phyloP scores from a whole-genome alignment of 2,797 vertebrate species.

The Pogonophryne albipinna region DNA sequence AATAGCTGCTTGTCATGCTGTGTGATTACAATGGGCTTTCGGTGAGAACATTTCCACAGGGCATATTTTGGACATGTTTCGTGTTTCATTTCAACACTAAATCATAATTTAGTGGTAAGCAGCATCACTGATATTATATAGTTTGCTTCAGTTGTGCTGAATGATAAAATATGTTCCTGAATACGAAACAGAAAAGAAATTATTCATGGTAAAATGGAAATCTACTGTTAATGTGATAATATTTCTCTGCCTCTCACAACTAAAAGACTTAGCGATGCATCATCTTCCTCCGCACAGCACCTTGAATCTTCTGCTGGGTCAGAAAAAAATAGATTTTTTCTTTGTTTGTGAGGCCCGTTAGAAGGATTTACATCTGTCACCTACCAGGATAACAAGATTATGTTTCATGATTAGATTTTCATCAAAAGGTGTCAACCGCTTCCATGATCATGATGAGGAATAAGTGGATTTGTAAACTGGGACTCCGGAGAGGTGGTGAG shows the following conservation, averaged over 20 bases:
- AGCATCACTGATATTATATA: constrained; percentile 53
- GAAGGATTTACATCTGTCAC: constrained; percentile 67
- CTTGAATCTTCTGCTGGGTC: constrained; percentile 54
- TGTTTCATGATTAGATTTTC: constrained; percentile 61
- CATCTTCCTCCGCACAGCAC: constrained; percentile 57
- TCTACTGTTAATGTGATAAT: constrained; percentile 82
- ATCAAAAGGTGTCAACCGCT: constrained; percentile 52
- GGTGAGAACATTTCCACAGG: constrained; percentile 48
- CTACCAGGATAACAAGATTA: constrained; percentile 54
- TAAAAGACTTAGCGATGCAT: constrained; percentile 69
- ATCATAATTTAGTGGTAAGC: constrained; percentile 66
- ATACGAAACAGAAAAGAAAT: constrained; percentile 75
- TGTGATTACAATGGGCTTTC: constrained; percentile 55
- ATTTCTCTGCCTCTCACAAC: constrained; percentile 74
- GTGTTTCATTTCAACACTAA: constrained; percentile 63
- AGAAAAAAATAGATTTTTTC: constrained; percentile 52
- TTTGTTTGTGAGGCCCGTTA: constrained; percentile 50
- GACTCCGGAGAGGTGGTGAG: constrained; percentile 43
- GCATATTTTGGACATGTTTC: constrained; percentile 61
- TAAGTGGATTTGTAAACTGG: constrained; percentile 48
- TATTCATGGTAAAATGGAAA: constrained; percentile 81
- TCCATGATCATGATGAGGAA: constrained; percentile 41
- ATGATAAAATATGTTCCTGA: constrained; percentile 72
- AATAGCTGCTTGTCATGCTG: constrained; percentile 67
- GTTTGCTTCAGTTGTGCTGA: constrained; percentile 55